Conservation (phyloP, 2,888 invertebrate genomes). For the Andrena minutula region DNA sequence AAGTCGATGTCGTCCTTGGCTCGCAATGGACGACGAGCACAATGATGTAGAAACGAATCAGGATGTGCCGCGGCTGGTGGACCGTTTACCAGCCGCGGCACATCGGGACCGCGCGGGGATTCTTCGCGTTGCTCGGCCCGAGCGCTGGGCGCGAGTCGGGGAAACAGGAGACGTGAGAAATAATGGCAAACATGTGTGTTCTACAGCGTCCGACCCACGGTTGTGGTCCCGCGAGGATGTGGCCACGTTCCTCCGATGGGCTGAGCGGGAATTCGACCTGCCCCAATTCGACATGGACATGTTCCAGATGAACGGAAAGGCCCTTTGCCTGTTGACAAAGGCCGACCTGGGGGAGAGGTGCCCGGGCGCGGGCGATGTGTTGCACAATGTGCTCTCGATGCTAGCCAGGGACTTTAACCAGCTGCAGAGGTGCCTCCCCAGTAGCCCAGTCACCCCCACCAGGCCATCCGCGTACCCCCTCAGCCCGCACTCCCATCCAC, state of each 20-base stretch:
- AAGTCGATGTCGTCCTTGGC: slow-evolving; percentile 6
- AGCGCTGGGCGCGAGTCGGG: background rate
- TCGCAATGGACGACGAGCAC: background rate
- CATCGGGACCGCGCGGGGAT: background rate
- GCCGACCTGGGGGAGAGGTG: slow-evolving; percentile 96
- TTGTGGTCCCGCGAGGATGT: slow-evolving; percentile 97
- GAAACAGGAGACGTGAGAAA: background rate
- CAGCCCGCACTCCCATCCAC: slow-evolving; percentile 93
- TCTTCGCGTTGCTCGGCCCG: background rate
- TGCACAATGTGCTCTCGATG: slow-evolving; percentile 97
- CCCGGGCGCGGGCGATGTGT: slow-evolving; percentile 96
- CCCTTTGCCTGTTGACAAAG: slow-evolving; percentile 95
- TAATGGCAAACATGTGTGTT: slow-evolving; percentile 24
- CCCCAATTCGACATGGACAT: slow-evolving; percentile 96
- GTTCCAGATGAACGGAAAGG: slow-evolving; percentile 99
- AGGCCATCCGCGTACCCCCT: slow-evolving; percentile 90
- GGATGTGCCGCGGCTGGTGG: slow-evolving; percentile 5
- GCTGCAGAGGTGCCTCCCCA: slow-evolving; percentile 92
- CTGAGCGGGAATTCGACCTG: slow-evolving; percentile 96
- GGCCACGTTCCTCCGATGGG: slow-evolving; percentile 94
- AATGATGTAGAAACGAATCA: slow-evolving; percentile 1
- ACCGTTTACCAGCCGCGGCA: slow-evolving; percentile 6
- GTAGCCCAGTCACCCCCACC: slow-evolving; percentile 93
- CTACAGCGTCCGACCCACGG: slow-evolving; percentile 92
- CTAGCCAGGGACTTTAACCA: slow-evolving; percentile 92